These are phyloP conservation scores for Bursaphelenchus mucronatus DNA, from an alignment of 1,140 invertebrate species.

Conservation along the genomic window DNA sequence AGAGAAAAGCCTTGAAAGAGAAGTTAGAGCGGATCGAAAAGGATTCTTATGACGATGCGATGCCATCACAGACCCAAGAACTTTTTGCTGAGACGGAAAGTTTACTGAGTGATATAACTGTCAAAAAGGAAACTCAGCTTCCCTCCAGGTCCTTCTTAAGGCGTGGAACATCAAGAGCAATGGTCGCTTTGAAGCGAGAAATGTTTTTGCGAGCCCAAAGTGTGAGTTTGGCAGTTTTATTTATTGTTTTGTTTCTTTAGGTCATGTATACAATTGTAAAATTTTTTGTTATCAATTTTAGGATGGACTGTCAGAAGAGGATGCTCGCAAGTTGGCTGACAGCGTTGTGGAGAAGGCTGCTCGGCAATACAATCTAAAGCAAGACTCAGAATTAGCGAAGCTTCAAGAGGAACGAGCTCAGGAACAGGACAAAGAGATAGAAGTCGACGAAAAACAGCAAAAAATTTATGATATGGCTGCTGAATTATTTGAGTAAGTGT, in stretches of 20 bases:
- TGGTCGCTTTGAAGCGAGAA: constrained; percentile 5
- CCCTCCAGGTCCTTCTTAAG: constrained; percentile 1
- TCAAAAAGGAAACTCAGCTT: background rate
- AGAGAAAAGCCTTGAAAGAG: constrained; percentile 4
- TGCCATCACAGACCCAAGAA: constrained; percentile 8
- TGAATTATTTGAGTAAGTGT: constrained; percentile 22
- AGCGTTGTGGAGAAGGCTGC: background rate
- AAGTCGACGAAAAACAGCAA: constrained; percentile 17
- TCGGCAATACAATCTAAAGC: constrained; percentile 22
- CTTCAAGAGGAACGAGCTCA: background rate
- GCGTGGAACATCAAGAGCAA: constrained; percentile 14
- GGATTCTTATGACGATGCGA: constrained; percentile 14
- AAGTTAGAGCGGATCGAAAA: background rate
- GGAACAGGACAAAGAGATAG: constrained; percentile 4
- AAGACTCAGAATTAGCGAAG: background rate
- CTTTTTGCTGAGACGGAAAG: background rate
- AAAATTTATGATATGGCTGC: constrained; percentile 17
- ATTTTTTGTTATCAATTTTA: constrained; percentile 2
- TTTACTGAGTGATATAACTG: background rate
- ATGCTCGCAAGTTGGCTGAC: constrained; percentile 24
- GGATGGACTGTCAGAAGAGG: constrained; percentile 16
- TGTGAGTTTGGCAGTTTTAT: constrained; percentile 7
- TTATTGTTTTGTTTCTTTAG: constrained; percentile 2
- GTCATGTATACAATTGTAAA: constrained; percentile 6
- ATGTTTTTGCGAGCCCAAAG: constrained; percentile 15